These are phyloP conservation scores for Cryptotermes secundus DNA, from an alignment of 1,140 invertebrate species.

Conservation along the genomic window DNA sequence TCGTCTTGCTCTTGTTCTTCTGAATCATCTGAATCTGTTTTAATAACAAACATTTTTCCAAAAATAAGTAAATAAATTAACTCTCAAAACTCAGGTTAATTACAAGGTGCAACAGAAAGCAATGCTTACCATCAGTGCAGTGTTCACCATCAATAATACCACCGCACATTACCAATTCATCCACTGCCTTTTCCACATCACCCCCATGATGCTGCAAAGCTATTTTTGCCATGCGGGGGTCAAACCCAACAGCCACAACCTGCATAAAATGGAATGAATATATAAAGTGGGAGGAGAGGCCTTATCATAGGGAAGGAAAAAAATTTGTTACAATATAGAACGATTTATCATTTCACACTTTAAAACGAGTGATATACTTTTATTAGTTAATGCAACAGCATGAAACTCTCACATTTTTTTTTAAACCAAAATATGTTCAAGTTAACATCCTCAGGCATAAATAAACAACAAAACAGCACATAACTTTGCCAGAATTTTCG, in stretches of 20 bases:
- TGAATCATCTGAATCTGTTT: not conserved
- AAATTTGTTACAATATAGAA: not conserved
- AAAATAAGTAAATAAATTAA: constrained; percentile 34
- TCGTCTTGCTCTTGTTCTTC: not conserved
- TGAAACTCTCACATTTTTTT: not conserved
- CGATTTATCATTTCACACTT: constrained; percentile 29
- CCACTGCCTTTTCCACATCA: constrained; percentile 57
- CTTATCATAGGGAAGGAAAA: not conserved
- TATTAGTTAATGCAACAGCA: not conserved
- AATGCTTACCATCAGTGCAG: constrained; percentile 17
- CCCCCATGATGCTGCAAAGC: constrained; percentile 58
- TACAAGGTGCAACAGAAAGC: constrained; percentile 12
- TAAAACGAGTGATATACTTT: constrained; percentile 35
- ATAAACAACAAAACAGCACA: not conserved
- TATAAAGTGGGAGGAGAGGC: not conserved
- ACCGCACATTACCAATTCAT: constrained; percentile 48
- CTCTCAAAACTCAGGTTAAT: constrained; percentile 36
- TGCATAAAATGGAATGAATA: constrained; percentile 41
- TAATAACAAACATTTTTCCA: not conserved
- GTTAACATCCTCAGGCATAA: not conserved
- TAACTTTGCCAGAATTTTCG: not conserved
- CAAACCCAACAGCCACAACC: constrained; percentile 62
- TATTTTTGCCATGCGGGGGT: constrained; percentile 51
- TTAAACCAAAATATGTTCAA: not conserved
- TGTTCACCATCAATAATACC: not conserved